phyloP scores from a whole-genome alignment of 2,888 invertebrate genomes.

The Schizaphis graminum region DNA sequence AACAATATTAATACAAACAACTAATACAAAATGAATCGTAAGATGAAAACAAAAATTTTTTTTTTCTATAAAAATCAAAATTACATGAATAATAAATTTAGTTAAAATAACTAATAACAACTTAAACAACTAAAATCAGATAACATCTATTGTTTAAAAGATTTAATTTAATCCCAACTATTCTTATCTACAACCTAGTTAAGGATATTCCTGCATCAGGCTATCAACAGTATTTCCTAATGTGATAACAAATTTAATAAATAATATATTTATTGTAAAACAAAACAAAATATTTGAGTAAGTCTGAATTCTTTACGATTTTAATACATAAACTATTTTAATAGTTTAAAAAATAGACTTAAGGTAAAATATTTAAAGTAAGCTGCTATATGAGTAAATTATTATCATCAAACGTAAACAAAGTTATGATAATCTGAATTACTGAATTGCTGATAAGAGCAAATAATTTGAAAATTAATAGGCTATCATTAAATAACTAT shows the following conservation, averaged over 20 bases:
- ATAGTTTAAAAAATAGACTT: background rate
- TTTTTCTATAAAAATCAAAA: background rate
- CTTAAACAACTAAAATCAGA: conserved; percentile 7
- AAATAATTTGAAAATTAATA: background rate
- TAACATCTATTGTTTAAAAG: conserved; percentile 14
- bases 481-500: background rate
- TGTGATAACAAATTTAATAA: background rate
- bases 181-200: conserved; percentile 18
- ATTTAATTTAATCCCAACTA: background rate
- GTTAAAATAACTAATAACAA: conserved; percentile 10
- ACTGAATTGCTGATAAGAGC: background rate
- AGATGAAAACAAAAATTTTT: background rate
- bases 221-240: background rate
- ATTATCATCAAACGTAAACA: background rate
- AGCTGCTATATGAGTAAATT: background rate
- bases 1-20: background rate
- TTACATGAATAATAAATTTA: background rate
- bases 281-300: background rate
- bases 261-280: background rate
- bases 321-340: background rate
- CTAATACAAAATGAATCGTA: background rate
- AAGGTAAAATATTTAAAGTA: background rate
- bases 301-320: background rate
- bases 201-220: background rate
- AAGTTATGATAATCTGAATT: background rate